Percentiles rank a stretch among this genome's conserved stretches.
Conservation (phyloP, 2,113 vertebrate species). For the Gadus chalcogrammus region DNA sequence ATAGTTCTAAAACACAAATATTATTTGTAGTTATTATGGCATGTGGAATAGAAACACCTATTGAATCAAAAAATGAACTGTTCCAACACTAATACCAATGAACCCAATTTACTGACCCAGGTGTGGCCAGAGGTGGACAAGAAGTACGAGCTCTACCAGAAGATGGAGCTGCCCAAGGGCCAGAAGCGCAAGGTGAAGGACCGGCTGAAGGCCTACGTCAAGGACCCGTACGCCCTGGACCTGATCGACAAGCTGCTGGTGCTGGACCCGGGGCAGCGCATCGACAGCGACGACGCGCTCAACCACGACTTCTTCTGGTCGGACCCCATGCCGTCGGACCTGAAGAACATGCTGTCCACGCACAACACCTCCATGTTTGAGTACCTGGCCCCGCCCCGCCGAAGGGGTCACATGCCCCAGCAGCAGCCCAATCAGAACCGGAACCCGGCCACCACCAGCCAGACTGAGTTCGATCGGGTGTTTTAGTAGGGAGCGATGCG, state of each 20-base stretch:
- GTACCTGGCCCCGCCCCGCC: conserved; percentile 89
- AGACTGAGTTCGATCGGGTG: conserved; percentile 94
- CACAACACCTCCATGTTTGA: conserved; percentile 99
- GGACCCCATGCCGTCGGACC: conserved; percentile 97
- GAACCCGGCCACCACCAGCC: conserved; percentile 89
- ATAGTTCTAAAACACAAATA: no score
- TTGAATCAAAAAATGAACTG: no score
- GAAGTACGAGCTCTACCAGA: conserved; percentile 93
- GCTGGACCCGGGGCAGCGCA: conserved; percentile 89
- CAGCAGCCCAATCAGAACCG: conserved; percentile 91
- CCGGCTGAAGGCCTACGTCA: conserved; percentile 95
- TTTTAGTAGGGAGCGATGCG: conserved; percentile 60
- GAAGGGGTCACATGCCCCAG: conserved; percentile 93
- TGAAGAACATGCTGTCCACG: conserved; percentile 98
- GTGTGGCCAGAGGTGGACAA: conserved; percentile 94
- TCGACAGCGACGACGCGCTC: conserved; percentile 90
- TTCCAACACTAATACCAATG: no score
- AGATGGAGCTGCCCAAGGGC: conserved; percentile 93
- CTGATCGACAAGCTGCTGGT: conserved; percentile 96
- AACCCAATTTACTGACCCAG: conserved; percentile 50
- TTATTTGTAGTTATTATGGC: no score
- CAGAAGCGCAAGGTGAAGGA: conserved; percentile 99
- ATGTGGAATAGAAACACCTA: background rate
- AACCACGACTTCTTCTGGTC: conserved; percentile 99
- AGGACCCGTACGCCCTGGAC: conserved; percentile 91